phyloP scores from a whole-genome alignment of 2,797 vertebrate species.

The Pseudochirops cupreus region DNA sequence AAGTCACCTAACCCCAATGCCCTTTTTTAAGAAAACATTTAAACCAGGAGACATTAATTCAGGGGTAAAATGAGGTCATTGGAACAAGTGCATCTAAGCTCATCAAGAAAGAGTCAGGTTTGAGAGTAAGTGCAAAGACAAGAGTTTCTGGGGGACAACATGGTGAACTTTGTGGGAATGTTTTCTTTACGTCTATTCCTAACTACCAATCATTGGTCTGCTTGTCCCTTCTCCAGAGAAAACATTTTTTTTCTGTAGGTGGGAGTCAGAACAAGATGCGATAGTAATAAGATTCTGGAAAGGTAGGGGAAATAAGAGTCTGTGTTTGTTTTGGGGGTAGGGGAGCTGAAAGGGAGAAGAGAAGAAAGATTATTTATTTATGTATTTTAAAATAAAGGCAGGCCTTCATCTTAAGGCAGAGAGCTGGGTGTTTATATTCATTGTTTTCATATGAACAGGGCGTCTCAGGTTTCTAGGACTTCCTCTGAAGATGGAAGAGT shows the following conservation, averaged over 20 bases:
- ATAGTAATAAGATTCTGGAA: neutral
- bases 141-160: neutral
- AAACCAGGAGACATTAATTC: neutral
- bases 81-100: neutral
- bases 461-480: neutral
- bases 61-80: neutral
- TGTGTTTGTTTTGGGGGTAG: neutral
- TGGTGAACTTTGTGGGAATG: neutral
- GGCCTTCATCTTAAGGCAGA: conserved; percentile 18
- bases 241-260: neutral
- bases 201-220: neutral
- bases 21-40: neutral
- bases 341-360: neutral
- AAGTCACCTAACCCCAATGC: no score
- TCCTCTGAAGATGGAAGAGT: neutral
- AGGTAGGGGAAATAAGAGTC: neutral
- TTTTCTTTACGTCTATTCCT: neutral
- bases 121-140: neutral
- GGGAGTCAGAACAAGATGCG: neutral
- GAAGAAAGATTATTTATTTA: neutral
- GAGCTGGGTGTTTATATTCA: neutral
- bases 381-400: conserved; percentile 24
- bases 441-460: neutral
- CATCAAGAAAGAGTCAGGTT: neutral
- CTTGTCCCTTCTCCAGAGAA: neutral